Percentiles rank a stretch among this genome's conserved stretches.
Evolutionary conservation across 1,140 invertebrate species (phyloP).

Genomic region (Eulimnadia texana): DNA sequence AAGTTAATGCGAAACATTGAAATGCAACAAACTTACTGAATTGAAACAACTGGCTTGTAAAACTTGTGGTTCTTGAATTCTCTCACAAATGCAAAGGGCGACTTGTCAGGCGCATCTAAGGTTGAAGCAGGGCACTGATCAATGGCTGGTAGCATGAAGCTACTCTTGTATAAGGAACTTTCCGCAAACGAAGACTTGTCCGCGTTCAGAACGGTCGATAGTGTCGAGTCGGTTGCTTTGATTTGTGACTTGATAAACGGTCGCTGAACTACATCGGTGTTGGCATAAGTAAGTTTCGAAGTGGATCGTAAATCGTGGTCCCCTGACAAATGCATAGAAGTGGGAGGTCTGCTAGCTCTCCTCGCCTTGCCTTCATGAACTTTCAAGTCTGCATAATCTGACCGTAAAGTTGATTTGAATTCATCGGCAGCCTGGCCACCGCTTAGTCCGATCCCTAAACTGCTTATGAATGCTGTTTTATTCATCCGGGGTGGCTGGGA

Average conservation of each 20-base stretch:
- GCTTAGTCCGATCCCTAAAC: not conserved
- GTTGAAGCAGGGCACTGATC: not conserved
- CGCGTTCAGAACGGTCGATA: not conserved
- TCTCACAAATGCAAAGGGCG: not conserved
- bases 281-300: not conserved
- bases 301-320: not conserved
- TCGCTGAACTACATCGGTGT: not conserved
- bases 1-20: not conserved
- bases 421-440: not conserved
- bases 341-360: not conserved
- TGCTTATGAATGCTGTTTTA: not conserved
- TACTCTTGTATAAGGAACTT: constrained; percentile 4
- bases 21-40: not conserved
- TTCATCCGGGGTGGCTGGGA: not conserved
- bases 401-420: not conserved
- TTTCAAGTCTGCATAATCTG: not conserved
- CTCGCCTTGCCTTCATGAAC: not conserved
- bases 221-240: not conserved
- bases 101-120: not conserved
- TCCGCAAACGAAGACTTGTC: not conserved
- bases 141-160: constrained; percentile 4
- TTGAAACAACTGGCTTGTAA: not conserved
- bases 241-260: not conserved
- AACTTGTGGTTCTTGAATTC: constrained; percentile 5
- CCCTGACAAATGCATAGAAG: not conserved